Conservation (phyloP, 2,797 vertebrate genomes). For the Lates japonicus region DNA sequence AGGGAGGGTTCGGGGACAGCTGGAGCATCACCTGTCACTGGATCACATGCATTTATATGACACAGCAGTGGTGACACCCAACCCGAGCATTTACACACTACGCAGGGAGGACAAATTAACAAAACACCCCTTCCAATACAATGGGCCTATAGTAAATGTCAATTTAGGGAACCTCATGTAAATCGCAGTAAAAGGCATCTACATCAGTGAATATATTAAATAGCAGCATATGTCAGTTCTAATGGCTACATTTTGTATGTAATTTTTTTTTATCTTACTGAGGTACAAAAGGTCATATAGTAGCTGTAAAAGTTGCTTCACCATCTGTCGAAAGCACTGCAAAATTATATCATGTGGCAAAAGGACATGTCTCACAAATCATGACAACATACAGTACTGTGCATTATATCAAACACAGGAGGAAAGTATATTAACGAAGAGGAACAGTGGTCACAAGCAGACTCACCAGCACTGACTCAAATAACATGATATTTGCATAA, state of each 20-base stretch:
- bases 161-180: neutral
- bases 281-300: neutral
- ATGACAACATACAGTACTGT: conserved; percentile 18
- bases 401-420: conserved; percentile 10
- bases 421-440: conserved; percentile 17
- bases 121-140: neutral
- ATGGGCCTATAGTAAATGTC: neutral
- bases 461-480: neutral
- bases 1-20: conserved; percentile 70
- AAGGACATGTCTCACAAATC: conserved; percentile 30
- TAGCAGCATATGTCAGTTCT: neutral
- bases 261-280: neutral
- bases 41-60: conserved; percentile 68
- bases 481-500: conserved; percentile 23
- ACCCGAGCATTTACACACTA: conserved; percentile 19
- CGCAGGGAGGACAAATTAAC: conserved; percentile 1
- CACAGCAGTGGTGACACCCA: conserved; percentile 49
- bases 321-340: neutral
- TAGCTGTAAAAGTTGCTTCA: neutral
- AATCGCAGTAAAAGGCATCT: neutral
- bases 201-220: too few relatives aligned
- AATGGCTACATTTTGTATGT: neutral
- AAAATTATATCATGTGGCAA: neutral
- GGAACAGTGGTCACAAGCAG: conserved; percentile 8
- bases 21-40: conserved; percentile 80